Percentiles rank a stretch among this genome's conserved stretches.
These are phyloP conservation scores for Oreotrochilus melanogaster DNA, from an alignment of 2,113 vertebrate species.

Conservation along the genomic window DNA sequence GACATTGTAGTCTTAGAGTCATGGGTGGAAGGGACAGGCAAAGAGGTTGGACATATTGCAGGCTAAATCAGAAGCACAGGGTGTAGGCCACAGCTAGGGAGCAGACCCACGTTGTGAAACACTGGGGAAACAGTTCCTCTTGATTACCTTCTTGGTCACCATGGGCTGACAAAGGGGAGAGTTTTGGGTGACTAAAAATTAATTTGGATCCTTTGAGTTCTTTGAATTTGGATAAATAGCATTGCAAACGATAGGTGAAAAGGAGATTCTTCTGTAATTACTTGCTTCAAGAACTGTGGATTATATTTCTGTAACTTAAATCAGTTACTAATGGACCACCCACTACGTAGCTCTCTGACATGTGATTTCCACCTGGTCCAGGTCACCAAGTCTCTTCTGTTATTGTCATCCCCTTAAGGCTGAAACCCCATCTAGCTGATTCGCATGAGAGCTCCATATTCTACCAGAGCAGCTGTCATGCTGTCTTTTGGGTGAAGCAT, in stretches of 20 bases:
- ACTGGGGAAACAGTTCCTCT: background rate
- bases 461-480: background rate
- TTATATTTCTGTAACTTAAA: background rate
- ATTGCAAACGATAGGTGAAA: background rate
- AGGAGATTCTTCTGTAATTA: background rate
- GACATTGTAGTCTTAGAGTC: rapidly evolving
- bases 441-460: background rate
- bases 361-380: background rate
- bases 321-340: background rate
- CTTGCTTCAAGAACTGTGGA: background rate
- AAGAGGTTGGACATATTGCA: background rate
- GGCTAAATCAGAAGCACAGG: background rate
- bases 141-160: background rate
- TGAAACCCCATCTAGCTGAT: background rate
- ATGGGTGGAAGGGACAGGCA: background rate
- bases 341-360: background rate
- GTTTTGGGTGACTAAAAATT: background rate
- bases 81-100: background rate
- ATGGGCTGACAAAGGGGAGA: background rate
- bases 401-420: background rate
- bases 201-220: background rate
- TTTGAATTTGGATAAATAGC: background rate
- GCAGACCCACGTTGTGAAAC: background rate
- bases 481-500: background rate
- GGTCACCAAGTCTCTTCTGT: background rate